Percentiles rank a stretch among this genome's conserved stretches.
These are phyloP conservation scores for Tachyglossus aculeatus DNA, from an alignment of 2,797 vertebrate genomes.

Conservation along the genomic window DNA sequence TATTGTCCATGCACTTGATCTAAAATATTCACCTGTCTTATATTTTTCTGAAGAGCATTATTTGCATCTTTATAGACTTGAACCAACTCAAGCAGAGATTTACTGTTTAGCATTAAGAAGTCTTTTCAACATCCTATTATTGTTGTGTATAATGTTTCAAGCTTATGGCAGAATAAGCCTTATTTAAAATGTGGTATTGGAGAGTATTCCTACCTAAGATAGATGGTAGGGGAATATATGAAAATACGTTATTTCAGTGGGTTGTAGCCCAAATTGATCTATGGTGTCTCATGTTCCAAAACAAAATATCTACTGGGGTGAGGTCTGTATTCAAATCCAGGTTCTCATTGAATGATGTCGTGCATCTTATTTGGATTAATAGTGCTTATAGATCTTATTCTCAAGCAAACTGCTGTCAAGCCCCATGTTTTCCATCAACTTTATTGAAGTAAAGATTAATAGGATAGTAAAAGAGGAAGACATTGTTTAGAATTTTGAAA, in stretches of 20 bases:
- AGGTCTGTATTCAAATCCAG: slow-evolving; percentile 8
- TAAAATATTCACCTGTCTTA: not conserved
- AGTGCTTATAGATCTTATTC: slow-evolving; percentile 42
- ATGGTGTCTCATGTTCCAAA: slow-evolving; percentile 38
- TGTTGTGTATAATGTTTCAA: slow-evolving; percentile 23
- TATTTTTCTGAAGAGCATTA: slow-evolving; percentile 4
- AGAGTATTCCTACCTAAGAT: slow-evolving; percentile 26
- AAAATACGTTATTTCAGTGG: slow-evolving; percentile 40
- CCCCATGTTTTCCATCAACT: slow-evolving; percentile 18
- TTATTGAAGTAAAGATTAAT: slow-evolving; percentile 46
- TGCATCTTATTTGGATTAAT: slow-evolving; percentile 11
- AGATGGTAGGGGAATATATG: slow-evolving; percentile 32
- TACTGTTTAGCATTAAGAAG: slow-evolving; percentile 27
- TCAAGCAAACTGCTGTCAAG: slow-evolving; percentile 15
- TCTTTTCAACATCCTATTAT: too few species aligned
- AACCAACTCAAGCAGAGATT: slow-evolving; percentile 9
- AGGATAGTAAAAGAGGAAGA: slow-evolving; percentile 13
- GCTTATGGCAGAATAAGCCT: slow-evolving; percentile 1
- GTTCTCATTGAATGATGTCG: slow-evolving; percentile 5
- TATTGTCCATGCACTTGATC: too few species aligned
- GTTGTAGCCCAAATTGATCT: slow-evolving; percentile 13
- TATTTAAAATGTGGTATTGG: slow-evolving; percentile 30
- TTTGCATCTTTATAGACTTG: slow-evolving; percentile 11
- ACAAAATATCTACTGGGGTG: slow-evolving; percentile 24
- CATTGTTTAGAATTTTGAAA: slow-evolving; percentile 22